Base-by-base conservation (phyloP, 2,888 invertebrate genomes). In the Parascotia fuliginaria region DNA sequence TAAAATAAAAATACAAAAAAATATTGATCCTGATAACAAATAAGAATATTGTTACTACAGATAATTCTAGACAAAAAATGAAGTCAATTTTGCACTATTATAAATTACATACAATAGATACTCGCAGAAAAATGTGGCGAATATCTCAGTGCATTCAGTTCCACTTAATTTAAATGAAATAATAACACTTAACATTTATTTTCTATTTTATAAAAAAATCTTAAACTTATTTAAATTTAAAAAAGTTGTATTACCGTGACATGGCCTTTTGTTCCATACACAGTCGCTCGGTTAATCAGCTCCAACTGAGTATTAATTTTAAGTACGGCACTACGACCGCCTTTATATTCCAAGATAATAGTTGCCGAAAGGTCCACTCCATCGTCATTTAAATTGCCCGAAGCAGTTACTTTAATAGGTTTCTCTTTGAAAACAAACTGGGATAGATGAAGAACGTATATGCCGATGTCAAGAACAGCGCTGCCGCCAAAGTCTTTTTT, bases 401-500 rank as follows among this genome's bases (percentile, higher is more conserved):
- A 80, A 0, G 96, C 95, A 14, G 93, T 92, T 16, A 98, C 93
- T 56, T 93, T 93, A 24, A 83, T 80, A 0, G 98, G 98, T 42
- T 94, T 93, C 0, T 95, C 94, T 69, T 93, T 93, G 79, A 95
- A 97, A 4, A 95, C 90, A 73, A 94, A 94, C 69, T 95, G 95
- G 0, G 95, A 93, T 28, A 96, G 93, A 73, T 97, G 97, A 9
- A 97, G 87, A 0, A 92, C 83, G 77, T 97, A 97, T 9, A 97
- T 89, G 0, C 97, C 97, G 34, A 97, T 81, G 73, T 97, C 97
- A 11, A 97, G 86, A 34, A 95, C 84, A 0, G 95, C 95, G 36
- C 96, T 96, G 3, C 98, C 98, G 0, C 98, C 98, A 24, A 96
- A 73, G 13, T 94, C 92, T 63, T 94, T 95, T 63, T 93, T 88